Percentiles rank a stretch among this genome's conserved stretches.
Evolutionary conservation across 2,797 vertebrate species (phyloP).

Genomic region (Rhinophrynus dorsalis): DNA sequence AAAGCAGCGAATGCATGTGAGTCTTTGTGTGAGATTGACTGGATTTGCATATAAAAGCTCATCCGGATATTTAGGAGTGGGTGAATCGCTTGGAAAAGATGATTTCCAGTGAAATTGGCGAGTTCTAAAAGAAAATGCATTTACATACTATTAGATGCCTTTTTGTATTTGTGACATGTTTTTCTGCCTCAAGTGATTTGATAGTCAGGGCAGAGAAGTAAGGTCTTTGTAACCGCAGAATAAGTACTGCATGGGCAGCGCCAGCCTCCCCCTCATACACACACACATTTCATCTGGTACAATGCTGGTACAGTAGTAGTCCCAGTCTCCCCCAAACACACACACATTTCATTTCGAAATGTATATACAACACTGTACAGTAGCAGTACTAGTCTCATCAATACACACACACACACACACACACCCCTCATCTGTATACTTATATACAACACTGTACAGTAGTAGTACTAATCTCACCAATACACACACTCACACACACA

Average conservation of each 20-base stretch:
- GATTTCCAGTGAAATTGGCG: conserved; percentile 51
- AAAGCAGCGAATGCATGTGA: conserved; percentile 2
- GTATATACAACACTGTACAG: too few species aligned
- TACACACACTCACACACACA: too few species aligned
- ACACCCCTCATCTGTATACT: too few species aligned
- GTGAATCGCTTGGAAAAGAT: conserved; percentile 46
- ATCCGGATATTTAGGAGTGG: conserved; percentile 49
- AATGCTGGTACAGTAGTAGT: background rate
- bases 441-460: too few species aligned
- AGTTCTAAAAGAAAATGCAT: conserved; percentile 48
- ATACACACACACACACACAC: too few species aligned
- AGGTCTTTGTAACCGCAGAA: conserved; percentile 8
- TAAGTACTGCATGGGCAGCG: background rate
- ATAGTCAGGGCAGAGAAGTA: background rate
- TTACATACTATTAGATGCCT: conserved; percentile 12
- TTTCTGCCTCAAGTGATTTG: conserved; percentile 18
- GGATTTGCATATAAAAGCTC: conserved; percentile 56
- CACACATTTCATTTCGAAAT: too few species aligned
- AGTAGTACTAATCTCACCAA: too few species aligned
- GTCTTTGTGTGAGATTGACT: conserved; percentile 4
- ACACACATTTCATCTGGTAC: background rate
- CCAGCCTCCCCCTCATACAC: background rate
- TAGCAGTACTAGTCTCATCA: too few species aligned
- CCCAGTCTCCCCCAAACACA: background rate
- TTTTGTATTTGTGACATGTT: conserved; percentile 5